Evolutionary conservation across 2,113 vertebrate species (phyloP).

Genomic region (Pollachius pollachius): DNA sequence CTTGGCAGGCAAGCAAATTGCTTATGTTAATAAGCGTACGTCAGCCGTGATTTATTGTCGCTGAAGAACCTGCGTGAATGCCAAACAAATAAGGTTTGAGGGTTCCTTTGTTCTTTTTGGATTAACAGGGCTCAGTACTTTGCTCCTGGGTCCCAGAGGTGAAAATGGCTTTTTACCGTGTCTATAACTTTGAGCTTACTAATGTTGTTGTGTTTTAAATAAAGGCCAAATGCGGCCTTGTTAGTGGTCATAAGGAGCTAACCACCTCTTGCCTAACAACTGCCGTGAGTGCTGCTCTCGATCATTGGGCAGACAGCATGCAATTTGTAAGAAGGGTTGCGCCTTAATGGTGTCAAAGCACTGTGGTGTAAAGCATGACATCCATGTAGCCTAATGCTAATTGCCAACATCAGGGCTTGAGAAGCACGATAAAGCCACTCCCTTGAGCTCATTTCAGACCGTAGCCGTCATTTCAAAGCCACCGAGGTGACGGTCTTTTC

Average conservation of each 20-base stretch:
- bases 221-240: neutral
- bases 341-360: constrained; percentile 19
- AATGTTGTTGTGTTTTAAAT: constrained; percentile 14
- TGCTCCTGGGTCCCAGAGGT: neutral
- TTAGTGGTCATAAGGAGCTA: constrained; percentile 17
- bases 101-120: constrained; percentile 20
- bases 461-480: constrained; percentile 10
- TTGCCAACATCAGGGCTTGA: constrained; percentile 20
- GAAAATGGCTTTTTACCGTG: neutral
- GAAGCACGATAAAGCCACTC: constrained; percentile 13
- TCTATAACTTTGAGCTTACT: neutral
- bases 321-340: constrained; percentile 17
- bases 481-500: neutral
- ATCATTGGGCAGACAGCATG: constrained; percentile 26
- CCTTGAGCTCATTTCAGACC: constrained; percentile 17
- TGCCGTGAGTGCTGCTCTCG: constrained; percentile 24
- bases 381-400: constrained; percentile 32
- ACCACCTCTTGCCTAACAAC: constrained; percentile 26
- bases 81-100: neutral
- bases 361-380: constrained; percentile 16
- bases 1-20: constrained; percentile 42
- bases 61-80: constrained; percentile 17
- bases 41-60: constrained; percentile 41
- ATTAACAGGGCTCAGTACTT: constrained; percentile 3
- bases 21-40: constrained; percentile 48